Evolutionary conservation across 2,113 vertebrate genomes (phyloP), one percentile per base, ranked within the genome.

Genomic region (Macrotis lagotis): DNA sequence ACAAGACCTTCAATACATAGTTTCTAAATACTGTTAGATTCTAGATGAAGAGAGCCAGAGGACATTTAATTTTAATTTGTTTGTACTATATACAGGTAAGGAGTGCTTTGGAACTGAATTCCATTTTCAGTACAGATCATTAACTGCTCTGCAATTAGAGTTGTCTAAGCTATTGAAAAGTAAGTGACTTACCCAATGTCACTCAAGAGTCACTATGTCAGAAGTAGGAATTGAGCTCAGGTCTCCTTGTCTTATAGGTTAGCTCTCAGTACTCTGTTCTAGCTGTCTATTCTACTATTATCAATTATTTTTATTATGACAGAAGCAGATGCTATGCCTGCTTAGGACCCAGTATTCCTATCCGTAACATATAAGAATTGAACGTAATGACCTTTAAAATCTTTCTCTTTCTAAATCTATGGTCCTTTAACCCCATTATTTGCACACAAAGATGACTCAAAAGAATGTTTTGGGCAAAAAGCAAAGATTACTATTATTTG

Each of bases 401-500:
- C 66, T 7, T 83, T 44, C 19, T n/a, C 22, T 44, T 2, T 83
- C 37, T 83, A 44, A 44, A 24, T 48, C 88, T 48, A 94, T 91
- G 66, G 90, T 50, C 44, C 48, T 66, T 1, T 91, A 93, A 95
- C 44, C 48, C 83, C 0, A 48, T 94, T 92, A 49, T 92, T 44
- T 59, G 8, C 48, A 8, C 16, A 90, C n/a, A 83, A 8, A 91
- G 25, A 19, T 49, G 51, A 66, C 90, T 88, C 37, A 74, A 96
- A 89, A 55, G 6, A 89, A 91, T 44, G 2, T 44, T 83, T 44
- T 83, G 37, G 16, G 95, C 48, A 89, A 55, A 49, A 92, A 95
- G 90, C 50, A 9, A 88, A 95, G 51, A 51, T 31, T 50, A 93
- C 55, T 91, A 48, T 94, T 28, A 95, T 51, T 88, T 92, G 48